Conservation (phyloP, 2,888 invertebrate species). For the Falcaria lacertinaria region DNA sequence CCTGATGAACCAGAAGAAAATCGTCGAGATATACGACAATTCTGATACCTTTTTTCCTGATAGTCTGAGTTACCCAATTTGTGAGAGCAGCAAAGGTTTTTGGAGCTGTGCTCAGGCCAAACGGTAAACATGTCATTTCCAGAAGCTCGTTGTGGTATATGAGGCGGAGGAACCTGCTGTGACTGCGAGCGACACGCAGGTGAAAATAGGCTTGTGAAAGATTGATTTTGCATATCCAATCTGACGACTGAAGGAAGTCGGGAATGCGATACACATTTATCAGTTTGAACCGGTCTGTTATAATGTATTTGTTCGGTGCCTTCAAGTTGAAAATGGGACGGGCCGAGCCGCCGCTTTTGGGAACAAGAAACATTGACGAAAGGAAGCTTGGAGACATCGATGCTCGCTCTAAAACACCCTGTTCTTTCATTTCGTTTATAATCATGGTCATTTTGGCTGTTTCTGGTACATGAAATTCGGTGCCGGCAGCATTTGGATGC, state of each 20-base stretch:
- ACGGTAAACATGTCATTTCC: constrained; percentile 28
- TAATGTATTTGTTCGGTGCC: constrained; percentile 18
- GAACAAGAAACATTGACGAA: constrained; percentile 22
- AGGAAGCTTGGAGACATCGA: constrained; percentile 17
- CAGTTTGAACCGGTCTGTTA: constrained; percentile 14
- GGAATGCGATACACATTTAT: constrained; percentile 19
- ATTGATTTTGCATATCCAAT: constrained; percentile 24
- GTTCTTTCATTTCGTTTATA: constrained; percentile 13
- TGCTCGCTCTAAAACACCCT: constrained; percentile 9
- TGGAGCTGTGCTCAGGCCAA: constrained; percentile 25
- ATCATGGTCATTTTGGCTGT: constrained; percentile 11
- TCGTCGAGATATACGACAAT: constrained; percentile 17
- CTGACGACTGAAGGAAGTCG: constrained; percentile 20
- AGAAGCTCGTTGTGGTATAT: constrained; percentile 12
- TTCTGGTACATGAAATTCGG: constrained; percentile 1
- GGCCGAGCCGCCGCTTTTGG: constrained; percentile 17
- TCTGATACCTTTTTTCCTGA: constrained; percentile 8
- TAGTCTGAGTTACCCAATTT: constrained; percentile 15
- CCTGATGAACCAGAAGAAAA: constrained; percentile 14
- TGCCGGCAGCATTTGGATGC: too few relatives aligned
- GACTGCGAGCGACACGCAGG: constrained; percentile 9
- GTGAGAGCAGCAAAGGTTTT: constrained; percentile 16
- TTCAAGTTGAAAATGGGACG: constrained; percentile 24
- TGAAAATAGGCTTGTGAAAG: constrained; percentile 23
- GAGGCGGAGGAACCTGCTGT: constrained; percentile 20